Conservation (phyloP, 2,113 vertebrate genomes). For the Cochlearius cochlearius region DNA sequence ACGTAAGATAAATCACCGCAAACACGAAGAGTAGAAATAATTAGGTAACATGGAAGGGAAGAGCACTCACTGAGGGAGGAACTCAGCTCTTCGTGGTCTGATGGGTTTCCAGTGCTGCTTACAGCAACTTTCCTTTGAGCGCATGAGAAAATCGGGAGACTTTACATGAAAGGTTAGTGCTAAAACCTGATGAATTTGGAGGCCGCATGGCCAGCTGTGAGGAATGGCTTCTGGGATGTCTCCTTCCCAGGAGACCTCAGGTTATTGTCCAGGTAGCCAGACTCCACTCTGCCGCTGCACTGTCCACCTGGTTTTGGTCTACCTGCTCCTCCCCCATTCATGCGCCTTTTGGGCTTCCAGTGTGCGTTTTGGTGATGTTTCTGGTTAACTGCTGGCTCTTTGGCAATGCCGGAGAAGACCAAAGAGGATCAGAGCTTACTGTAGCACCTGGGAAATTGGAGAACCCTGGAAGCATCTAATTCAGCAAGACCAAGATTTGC, state of each 20-base stretch:
- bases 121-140: neutral
- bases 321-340: neutral
- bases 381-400: neutral
- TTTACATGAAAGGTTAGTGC: neutral
- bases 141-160: neutral
- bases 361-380: rapidly evolving
- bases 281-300: rapidly evolving
- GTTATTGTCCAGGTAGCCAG: neutral
- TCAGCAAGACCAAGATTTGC: neutral
- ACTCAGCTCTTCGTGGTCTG: rapidly evolving
- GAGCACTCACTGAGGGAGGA: neutral
- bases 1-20: neutral
- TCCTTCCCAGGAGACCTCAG: neutral
- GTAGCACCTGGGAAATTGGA: neutral
- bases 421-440: neutral
- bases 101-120: neutral
- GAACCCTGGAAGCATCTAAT: neutral
- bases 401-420: neutral
- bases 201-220: rapidly evolving
- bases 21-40: neutral
- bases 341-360: neutral
- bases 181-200: neutral
- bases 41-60: neutral
- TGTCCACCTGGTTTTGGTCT: neutral
- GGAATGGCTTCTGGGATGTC: neutral